Evolutionary conservation across 2,113 vertebrate species (phyloP), one percentile per base, ranked within the genome.

Genomic region (Tamias sibiricus): DNA sequence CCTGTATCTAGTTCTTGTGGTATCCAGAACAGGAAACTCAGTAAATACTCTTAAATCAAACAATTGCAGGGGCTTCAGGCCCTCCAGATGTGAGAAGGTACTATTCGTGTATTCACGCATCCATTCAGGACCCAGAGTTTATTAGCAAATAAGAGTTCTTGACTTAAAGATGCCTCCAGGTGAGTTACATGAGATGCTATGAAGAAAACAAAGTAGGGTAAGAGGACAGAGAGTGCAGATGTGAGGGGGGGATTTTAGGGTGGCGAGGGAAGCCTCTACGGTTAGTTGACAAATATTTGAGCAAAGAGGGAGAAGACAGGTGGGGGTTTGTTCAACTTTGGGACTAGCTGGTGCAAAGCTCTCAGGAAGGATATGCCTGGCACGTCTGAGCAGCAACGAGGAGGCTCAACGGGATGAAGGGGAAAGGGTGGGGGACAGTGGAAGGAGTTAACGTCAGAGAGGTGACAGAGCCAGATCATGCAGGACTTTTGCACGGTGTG

Each of bases 41-140:
- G 40, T 47, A 74, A 89, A 44, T 76, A 16, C 24, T 96, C 84
- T 94, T 79, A 79, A 91, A 86, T 14, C 49, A 54, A 96, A 79
- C 30, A 30, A 75, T 2, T 32, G 20, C 2, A 44, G 37, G 24
- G 16, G n/a, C 26, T 96, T 95, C 52, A 79, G 91, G 28, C 11
- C 17, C 32, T 74, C 7, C 74, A 68, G 49, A 37, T 57, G 54
- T 14, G 37, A 35, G n/a, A 30, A 37, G 44, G 26, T 72, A n/a
- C 28, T 82, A 28, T 40, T 81, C 14, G 40, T 8, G 24, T 40
- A n/a, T 47, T 57, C 28, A 20, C 68, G 66, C 47, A 47, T 40
- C 77, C 59, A 40, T 68, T 94, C 28, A n/a, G 52, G 12, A n/a
- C 86, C 30, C 22, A 83, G 74, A 62, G 32, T 47, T 62, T 10